These are phyloP conservation scores for Oryzias celebensis DNA, from an alignment of 2,113 vertebrate species.

Conservation along the genomic window DNA sequence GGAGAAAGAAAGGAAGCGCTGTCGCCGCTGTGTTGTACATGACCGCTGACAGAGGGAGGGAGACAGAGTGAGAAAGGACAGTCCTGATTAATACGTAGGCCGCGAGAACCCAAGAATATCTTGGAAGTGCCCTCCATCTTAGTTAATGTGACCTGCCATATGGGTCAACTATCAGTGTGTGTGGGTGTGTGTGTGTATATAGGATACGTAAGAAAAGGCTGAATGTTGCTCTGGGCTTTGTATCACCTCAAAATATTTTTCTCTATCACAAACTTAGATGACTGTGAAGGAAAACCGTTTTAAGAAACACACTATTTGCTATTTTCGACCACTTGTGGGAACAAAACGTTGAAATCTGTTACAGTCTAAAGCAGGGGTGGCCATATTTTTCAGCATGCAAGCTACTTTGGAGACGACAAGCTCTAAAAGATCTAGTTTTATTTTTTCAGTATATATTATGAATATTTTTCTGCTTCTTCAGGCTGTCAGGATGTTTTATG, in stretches of 20 bases:
- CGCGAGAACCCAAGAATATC: slow-evolving; percentile 72
- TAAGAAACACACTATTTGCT: neutral
- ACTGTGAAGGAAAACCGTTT: neutral
- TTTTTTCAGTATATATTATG: too few relatives aligned
- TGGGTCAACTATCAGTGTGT: slow-evolving; percentile 60
- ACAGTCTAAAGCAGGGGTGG: too few relatives aligned
- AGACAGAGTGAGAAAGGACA: slow-evolving; percentile 48
- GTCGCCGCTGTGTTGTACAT: slow-evolving; percentile 43
- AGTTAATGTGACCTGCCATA: slow-evolving; percentile 73
- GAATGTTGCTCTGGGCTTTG: slow-evolving; percentile 4
- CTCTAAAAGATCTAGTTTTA: too few relatives aligned
- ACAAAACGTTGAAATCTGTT: too few relatives aligned
- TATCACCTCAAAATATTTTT: too few relatives aligned
- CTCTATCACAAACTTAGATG: neutral
- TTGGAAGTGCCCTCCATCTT: slow-evolving; percentile 66
- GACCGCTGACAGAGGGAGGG: slow-evolving; percentile 58
- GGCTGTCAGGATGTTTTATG: too few relatives aligned
- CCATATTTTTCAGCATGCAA: too few relatives aligned
- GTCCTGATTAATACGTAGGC: slow-evolving; percentile 70
- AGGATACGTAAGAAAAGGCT: neutral
- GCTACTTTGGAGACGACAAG: too few relatives aligned
- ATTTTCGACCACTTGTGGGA: too few relatives aligned
- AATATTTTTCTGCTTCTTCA: too few relatives aligned
- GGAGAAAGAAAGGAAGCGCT: slow-evolving; percentile 25
- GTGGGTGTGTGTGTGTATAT: slow-evolving; percentile 18